Evolutionary conservation across 2,888 invertebrate species (phyloP), one percentile per base, ranked within the genome.

Genomic region (Pharmacophagus antenor): DNA sequence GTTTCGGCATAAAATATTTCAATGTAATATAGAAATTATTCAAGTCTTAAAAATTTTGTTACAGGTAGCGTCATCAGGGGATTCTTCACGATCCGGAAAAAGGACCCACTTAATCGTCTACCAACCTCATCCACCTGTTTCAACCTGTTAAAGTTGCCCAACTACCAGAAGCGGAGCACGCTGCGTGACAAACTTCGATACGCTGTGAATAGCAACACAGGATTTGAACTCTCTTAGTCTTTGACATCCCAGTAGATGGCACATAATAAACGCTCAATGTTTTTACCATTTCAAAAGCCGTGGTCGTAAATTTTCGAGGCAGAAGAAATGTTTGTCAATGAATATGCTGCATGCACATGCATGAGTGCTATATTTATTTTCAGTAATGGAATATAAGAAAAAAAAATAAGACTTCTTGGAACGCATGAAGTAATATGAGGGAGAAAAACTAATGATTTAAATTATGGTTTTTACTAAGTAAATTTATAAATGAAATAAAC

Each of bases 71-170:
- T 99, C 0, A 96, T 99, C 64, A 93, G 99, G 62, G 99, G 99
- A 18, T 99, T 99, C 86, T 98, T 99, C 81, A 98, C 99, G 12
- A 98, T 99, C 73, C 93, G 98, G 53, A 97, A 97, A 79, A 97
- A 97, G 77, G 98, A 98, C 80, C 97, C 98, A 0, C 93, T 97
- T 54, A 97, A 98, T 79, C 94, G 99, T 37, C 92, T 99, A 47
- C 99, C 99, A n/a, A 99, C 99, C 0, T 98, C 99, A 0, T 99
- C 99, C 0, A 99, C 99, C 0, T 99, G 99, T 80, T 99, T 99
- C 88, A 99, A 99, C 90, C 93, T 99, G 44, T 93, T 99, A 49
- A 99, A 99, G 84, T 92, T 98, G 74, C 99, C 99, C 58, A 99
- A 99, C 90, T 99, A 99, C 83, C 98, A 98, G 82, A 98, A 98